Percentiles rank a stretch among this genome's conserved stretches.
phyloP scores from a whole-genome alignment of 2,113 vertebrate genomes.

The Corythoichthys intestinalis region DNA sequence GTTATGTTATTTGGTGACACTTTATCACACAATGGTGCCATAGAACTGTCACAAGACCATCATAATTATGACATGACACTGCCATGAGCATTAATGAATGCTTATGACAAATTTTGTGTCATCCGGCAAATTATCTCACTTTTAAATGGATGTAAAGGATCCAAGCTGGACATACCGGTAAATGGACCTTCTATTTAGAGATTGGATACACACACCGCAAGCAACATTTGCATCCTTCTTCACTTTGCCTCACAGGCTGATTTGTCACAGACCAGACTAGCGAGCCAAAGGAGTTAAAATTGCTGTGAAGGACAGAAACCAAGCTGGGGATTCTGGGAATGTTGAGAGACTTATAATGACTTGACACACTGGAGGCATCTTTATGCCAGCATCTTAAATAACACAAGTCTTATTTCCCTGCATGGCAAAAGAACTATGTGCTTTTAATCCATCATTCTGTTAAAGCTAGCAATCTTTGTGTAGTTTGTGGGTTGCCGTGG shows the following conservation, averaged over 20 bases:
- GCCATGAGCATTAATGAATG: too few relatives aligned
- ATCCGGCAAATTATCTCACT: too few relatives aligned
- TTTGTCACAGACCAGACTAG: slow-evolving; percentile 23
- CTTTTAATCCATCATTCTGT: slow-evolving; percentile 12
- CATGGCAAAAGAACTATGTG: slow-evolving; percentile 1
- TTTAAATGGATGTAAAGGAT: too few relatives aligned
- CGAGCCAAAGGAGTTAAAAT: slow-evolving; percentile 20
- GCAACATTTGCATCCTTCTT: slow-evolving; percentile 26
- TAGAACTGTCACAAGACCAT: too few relatives aligned
- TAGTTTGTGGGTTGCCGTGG: slow-evolving; percentile 11
- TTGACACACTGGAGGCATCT: neutral
- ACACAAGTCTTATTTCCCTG: slow-evolving; percentile 1
- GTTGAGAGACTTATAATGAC: slow-evolving; percentile 10
- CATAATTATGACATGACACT: too few relatives aligned
- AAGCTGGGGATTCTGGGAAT: neutral
- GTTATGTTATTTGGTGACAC: too few relatives aligned
- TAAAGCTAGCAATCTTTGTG: neutral
- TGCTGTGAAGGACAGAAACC: slow-evolving; percentile 26
- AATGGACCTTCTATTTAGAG: neutral
- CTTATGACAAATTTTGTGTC: too few relatives aligned
- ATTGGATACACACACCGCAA: neutral
- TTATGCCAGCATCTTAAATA: neutral
- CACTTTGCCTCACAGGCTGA: slow-evolving; percentile 24
- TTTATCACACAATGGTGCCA: too few relatives aligned
- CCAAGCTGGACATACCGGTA: too few relatives aligned